Evolutionary conservation across 2,888 invertebrate genomes (phyloP).

Genomic region (Dasypolia templi): DNA sequence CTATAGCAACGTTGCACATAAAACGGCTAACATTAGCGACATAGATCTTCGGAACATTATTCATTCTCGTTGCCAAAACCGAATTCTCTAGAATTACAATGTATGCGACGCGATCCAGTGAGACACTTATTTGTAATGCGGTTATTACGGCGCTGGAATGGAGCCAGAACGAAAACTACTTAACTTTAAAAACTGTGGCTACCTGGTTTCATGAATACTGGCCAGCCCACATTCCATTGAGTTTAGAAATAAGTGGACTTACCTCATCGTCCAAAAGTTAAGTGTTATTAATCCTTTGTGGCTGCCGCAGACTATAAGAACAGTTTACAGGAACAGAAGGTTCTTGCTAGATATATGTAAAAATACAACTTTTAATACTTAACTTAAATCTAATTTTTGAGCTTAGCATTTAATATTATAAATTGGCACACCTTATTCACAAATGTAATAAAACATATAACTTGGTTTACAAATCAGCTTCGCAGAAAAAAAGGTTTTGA

Average conservation of each 20-base stretch:
- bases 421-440: neutral
- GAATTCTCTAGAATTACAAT: constrained; percentile 69
- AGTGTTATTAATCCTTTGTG: neutral
- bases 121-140: constrained; percentile 81
- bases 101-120: constrained; percentile 69
- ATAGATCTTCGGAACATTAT: constrained; percentile 62
- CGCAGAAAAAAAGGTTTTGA: neutral
- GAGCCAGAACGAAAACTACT: constrained; percentile 79
- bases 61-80: constrained; percentile 67
- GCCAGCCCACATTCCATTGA: constrained; percentile 54
- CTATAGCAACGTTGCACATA: constrained; percentile 56
- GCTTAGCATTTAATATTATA: neutral
- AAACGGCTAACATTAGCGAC: constrained; percentile 58
- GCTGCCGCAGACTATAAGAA: too few species aligned
- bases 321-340: too few species aligned
- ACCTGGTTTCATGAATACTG: constrained; percentile 77
- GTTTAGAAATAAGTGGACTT: constrained; percentile 38
- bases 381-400: neutral
- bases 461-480: constrained; percentile 7
- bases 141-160: constrained; percentile 80
- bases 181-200: constrained; percentile 79
- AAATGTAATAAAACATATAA: neutral
- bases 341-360: neutral
- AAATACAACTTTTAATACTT: neutral
- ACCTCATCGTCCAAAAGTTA: neutral